A percentile compares a stretch with the other conserved stretches of the same genome.
phyloP scores from a whole-genome alignment of 2,797 vertebrate genomes.

The Garrulus glandarius region DNA sequence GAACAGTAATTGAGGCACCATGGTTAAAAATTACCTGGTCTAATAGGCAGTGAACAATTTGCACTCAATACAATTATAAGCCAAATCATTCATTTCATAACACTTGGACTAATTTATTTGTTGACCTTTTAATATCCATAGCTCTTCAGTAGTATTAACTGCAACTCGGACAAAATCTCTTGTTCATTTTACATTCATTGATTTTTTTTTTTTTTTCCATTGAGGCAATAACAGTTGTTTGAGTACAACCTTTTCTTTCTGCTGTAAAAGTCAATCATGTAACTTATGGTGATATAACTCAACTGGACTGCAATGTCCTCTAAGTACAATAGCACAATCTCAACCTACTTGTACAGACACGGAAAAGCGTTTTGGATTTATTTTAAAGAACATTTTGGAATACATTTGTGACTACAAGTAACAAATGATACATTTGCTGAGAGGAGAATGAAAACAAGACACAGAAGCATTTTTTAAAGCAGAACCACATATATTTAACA shows the following conservation, averaged over 20 bases:
- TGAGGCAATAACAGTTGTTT: conserved; percentile 93
- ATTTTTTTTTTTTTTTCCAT: conserved; percentile 90
- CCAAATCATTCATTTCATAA: conserved; percentile 82
- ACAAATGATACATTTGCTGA: not conserved
- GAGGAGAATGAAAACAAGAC: not conserved
- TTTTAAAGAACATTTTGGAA: conserved; percentile 8
- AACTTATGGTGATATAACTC: conserved; percentile 66
- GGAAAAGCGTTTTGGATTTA: not conserved
- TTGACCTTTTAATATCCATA: conserved; percentile 81
- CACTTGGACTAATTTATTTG: conserved; percentile 80
- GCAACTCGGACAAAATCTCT: conserved; percentile 84
- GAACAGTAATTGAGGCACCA: conserved; percentile 85
- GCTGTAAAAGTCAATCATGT: conserved; percentile 88
- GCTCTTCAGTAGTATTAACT: conserved; percentile 90
- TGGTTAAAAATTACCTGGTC: conserved; percentile 80
- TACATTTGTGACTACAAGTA: not conserved
- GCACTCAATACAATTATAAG: conserved; percentile 81
- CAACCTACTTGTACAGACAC: conserved; percentile 3
- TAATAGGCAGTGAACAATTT: conserved; percentile 79
- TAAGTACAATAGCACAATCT: conserved; percentile 20
- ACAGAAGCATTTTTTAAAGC: not conserved
- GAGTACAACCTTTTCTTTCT: conserved; percentile 86
- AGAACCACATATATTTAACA: not conserved
- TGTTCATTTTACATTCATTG: conserved; percentile 95
- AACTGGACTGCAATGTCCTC: conserved; percentile 62